Conservation (phyloP, 1,140 invertebrate species). For the Reticulitermes speratus region DNA sequence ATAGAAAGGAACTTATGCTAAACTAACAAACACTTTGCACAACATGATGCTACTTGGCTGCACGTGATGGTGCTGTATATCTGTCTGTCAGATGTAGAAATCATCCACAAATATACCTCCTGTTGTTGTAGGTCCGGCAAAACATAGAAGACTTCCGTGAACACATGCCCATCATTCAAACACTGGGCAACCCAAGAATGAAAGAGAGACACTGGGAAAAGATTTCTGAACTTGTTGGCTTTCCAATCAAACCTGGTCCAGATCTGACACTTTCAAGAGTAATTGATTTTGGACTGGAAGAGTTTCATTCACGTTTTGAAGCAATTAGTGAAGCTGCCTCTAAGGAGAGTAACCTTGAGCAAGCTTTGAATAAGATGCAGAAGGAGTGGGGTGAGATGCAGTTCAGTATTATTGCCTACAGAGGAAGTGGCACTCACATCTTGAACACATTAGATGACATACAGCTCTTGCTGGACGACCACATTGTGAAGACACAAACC, state of each 20-base stretch:
- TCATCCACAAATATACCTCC: not conserved
- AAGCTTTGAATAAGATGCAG: slow-evolving; percentile 86
- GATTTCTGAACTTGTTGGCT: slow-evolving; percentile 93
- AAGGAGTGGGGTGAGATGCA: slow-evolving; percentile 87
- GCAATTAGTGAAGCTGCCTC: slow-evolving; percentile 91
- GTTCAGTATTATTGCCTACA: slow-evolving; percentile 73
- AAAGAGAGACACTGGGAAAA: slow-evolving; percentile 94
- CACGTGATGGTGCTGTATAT: no score
- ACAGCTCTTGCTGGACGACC: slow-evolving; percentile 92
- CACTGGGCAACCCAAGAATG: slow-evolving; percentile 91
- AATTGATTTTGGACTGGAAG: slow-evolving; percentile 89
- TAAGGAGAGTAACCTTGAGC: slow-evolving; percentile 93
- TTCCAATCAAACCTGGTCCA: slow-evolving; percentile 84
- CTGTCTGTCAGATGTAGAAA: no score
- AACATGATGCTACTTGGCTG: no score
- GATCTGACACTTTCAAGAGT: slow-evolving; percentile 79
- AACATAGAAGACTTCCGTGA: slow-evolving; percentile 89
- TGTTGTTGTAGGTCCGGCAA: slow-evolving; percentile 53
- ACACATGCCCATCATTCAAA: slow-evolving; percentile 87
- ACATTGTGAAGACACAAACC: slow-evolving; percentile 95
- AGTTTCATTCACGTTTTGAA: slow-evolving; percentile 91
- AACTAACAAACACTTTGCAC: no score
- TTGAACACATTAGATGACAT: slow-evolving; percentile 92
- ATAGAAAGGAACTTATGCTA: no score
- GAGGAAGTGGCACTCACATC: slow-evolving; percentile 88